phyloP scores from a whole-genome alignment of 2,113 vertebrate genomes.

The Crotalus viridis region DNA sequence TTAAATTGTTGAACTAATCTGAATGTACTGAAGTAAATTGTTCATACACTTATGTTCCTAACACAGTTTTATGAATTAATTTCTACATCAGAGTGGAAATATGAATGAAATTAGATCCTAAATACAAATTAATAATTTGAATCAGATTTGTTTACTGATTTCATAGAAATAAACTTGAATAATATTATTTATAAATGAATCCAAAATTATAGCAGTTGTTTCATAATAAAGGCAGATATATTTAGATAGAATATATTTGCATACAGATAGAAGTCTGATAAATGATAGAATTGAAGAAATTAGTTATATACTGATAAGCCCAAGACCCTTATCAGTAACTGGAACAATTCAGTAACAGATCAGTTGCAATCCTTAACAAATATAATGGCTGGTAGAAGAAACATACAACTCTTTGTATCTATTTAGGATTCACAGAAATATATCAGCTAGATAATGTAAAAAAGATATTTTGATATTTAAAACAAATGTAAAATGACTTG shows the following conservation, averaged over 20 bases:
- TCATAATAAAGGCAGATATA: background rate
- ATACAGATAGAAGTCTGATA: background rate
- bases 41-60: background rate
- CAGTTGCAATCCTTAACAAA: constrained; percentile 5
- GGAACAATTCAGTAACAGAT: constrained; percentile 26
- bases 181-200: background rate
- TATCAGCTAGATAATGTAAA: background rate
- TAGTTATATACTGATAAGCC: background rate
- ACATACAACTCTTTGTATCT: constrained; percentile 7
- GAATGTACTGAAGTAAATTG: background rate
- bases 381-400: constrained; percentile 27
- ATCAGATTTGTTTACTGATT: background rate
- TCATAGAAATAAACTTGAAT: background rate
- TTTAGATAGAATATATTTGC: background rate
- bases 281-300: background rate
- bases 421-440: background rate
- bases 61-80: background rate
- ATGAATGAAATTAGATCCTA: background rate
- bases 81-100: background rate
- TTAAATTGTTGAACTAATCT: background rate
- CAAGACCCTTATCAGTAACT: background rate
- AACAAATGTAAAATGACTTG: background rate
- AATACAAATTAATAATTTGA: background rate
- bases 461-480: background rate
- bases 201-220: background rate